phyloP scores from a whole-genome alignment of 2,113 vertebrate genomes.

The Oxygymnocypris stewartii region DNA sequence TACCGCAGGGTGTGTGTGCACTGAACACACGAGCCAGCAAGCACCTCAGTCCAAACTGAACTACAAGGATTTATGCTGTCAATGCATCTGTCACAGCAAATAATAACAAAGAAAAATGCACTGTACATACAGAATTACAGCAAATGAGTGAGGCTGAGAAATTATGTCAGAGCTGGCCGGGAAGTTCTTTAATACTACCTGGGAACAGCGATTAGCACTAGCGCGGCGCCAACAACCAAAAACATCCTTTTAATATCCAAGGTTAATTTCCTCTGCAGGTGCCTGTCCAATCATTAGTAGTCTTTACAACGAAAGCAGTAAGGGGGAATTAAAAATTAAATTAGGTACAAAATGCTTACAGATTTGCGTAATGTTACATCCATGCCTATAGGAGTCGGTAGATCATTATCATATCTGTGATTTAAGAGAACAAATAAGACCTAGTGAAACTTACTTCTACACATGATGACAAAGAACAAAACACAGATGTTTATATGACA shows the following conservation, averaged over 20 bases:
- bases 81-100: constrained; percentile 24
- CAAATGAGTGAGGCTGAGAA: neutral
- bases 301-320: neutral
- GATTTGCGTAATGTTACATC: neutral
- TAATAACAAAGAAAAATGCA: constrained; percentile 24
- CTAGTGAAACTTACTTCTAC: neutral
- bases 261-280: neutral
- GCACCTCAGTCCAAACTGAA: constrained; percentile 22
- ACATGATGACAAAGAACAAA: neutral
- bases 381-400: neutral
- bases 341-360: neutral
- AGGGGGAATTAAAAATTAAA: neutral
- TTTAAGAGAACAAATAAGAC: neutral
- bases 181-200: neutral
- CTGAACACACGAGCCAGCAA: neutral
- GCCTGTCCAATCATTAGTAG: neutral
- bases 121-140: neutral
- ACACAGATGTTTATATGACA: neutral
- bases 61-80: constrained; percentile 22
- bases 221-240: neutral
- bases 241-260: constrained; percentile 16
- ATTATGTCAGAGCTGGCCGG: neutral
- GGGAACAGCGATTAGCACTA: constrained; percentile 6
- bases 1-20: neutral
- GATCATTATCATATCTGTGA: neutral